Base-by-base conservation (phyloP, 2,113 vertebrate species). In the Rhinogobius similis region DNA sequence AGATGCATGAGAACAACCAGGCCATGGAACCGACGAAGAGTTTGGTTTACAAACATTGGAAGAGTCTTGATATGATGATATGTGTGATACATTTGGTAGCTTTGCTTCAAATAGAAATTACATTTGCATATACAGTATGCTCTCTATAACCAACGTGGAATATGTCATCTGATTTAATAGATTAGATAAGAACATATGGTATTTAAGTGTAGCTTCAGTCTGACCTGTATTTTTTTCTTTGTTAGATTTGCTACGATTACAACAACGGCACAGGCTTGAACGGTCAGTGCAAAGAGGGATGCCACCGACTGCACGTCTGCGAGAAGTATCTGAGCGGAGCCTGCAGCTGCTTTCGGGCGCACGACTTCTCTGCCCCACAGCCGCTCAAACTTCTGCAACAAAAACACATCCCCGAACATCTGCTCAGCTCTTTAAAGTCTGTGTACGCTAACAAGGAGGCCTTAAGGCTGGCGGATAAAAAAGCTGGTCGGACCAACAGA, bases 291-390 rank as follows among this genome's bases (percentile, higher is more conserved):
- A 84, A 66, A 0, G 24, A 67, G 1, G 66, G 0, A 38, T 94
- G 93, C 55, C 79, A n/a, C 26, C 79, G 87, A 4, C 36, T 94
- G 20, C 62, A 94, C 29, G 73, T 93, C 69, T 94, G 93, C 27
- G 79, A 92, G 76, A 69, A 8, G 1, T 89, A 56, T 70, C 55
- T 92, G 61, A 70, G n/a, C 0, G 48, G 46, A 0, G 18, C 65
- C 0, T 93, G 93, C 70, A 62, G 29, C 65, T 94, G 93, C 72
- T 0, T 0, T n/a, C 82, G 56, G 27, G 32, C 16, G 1, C 92
- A 93, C 3, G 77, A 90, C 53, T 91, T 94, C 36, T 64, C 3
- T 0, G 87, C 86, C 8, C 65, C 76, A 0, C 91, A 93, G 48
- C 87, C 90, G 0, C 12, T 77, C 6, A 86, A 80, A 55, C 58